These are phyloP conservation scores for Agrotis segetum DNA, from an alignment of 2,888 invertebrate species.

Conservation along the genomic window DNA sequence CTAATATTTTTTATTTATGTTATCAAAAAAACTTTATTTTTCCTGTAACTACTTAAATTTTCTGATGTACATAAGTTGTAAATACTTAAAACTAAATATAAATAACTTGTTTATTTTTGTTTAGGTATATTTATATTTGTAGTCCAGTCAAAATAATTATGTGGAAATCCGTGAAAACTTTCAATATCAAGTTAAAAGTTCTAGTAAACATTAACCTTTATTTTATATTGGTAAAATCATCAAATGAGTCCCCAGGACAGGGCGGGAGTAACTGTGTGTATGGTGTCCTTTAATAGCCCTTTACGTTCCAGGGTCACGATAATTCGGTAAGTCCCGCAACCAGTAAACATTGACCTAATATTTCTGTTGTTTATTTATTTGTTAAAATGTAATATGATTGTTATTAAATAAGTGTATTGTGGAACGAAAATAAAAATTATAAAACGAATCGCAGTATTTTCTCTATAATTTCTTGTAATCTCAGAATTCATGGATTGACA, in stretches of 20 bases:
- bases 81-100: too few species aligned
- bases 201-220: not conserved
- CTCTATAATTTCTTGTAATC: not conserved
- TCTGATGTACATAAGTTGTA: conserved; percentile 5
- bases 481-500: too few species aligned
- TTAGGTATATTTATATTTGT: too few species aligned
- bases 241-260: too few species aligned
- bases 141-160: not conserved
- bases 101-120: too few species aligned
- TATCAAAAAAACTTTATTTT: not conserved
- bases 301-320: too few species aligned
- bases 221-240: too few species aligned
- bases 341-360: not conserved
- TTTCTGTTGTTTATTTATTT: conserved; percentile 40
- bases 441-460: not conserved
- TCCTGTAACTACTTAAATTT: not conserved
- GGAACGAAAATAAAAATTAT: conserved; percentile 42
- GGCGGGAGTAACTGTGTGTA: too few species aligned
- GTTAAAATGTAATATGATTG: conserved; percentile 24
- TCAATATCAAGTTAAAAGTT: not conserved
- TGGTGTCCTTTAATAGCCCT: too few species aligned
- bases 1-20: not conserved
- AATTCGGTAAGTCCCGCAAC: too few species aligned
- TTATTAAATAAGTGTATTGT: conserved; percentile 16
- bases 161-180: not conserved